Evolutionary conservation across 2,888 invertebrate genomes (phyloP).

Genomic region (Hyalella azteca): DNA sequence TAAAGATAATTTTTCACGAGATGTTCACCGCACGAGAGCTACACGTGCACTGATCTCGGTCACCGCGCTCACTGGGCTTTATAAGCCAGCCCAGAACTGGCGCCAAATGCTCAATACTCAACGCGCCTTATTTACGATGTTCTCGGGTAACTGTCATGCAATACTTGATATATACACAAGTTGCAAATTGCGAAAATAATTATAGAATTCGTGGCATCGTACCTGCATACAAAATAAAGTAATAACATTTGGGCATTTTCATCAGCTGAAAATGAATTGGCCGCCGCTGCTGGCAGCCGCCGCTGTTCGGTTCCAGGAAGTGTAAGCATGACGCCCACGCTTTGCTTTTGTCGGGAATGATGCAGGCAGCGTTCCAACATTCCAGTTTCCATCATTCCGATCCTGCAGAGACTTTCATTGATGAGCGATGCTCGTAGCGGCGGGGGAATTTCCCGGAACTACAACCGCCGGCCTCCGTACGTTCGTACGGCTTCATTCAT

Average conservation of each 20-base stretch:
- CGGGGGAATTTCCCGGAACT: neutral
- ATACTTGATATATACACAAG: too few relatives aligned
- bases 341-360: neutral
- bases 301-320: neutral
- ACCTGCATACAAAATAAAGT: too few relatives aligned
- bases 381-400: too few relatives aligned
- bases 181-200: too few relatives aligned
- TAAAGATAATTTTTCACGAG: too few relatives aligned
- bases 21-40: neutral
- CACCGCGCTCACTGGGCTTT: neutral
- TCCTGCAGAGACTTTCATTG: neutral
- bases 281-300: neutral
- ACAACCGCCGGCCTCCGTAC: neutral
- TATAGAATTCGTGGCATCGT: too few relatives aligned
- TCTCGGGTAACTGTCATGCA: too few relatives aligned
- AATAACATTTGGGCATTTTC: neutral
- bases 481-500: too few relatives aligned
- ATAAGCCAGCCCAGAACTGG: too few relatives aligned
- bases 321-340: neutral
- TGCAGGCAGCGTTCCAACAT: neutral
- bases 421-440: neutral
- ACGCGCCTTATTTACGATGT: too few relatives aligned
- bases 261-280: neutral
- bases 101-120: too few relatives aligned
- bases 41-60: constrained; percentile 13